phyloP scores from a whole-genome alignment of 1,140 invertebrate species.

The Leptoteleia sp. region DNA sequence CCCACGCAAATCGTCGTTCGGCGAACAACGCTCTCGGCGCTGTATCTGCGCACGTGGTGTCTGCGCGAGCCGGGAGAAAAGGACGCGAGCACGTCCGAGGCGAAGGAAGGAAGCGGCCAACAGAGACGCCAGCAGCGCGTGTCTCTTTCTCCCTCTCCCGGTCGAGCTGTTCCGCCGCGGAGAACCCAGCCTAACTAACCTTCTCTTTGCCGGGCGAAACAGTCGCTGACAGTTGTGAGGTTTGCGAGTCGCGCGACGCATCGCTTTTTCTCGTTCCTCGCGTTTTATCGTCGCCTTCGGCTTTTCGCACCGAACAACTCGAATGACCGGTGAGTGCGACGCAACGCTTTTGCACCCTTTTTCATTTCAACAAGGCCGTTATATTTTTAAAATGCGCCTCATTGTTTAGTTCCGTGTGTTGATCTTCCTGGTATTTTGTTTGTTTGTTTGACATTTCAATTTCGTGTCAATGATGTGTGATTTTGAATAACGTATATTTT shows the following conservation, averaged over 20 bases:
- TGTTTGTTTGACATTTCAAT: too few relatives aligned
- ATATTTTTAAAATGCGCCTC: too few relatives aligned
- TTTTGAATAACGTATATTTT: too few relatives aligned
- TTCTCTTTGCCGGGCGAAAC: slow-evolving; percentile 29
- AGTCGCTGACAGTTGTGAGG: slow-evolving; percentile 40
- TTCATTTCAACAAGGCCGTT: too few relatives aligned
- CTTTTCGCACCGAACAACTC: neutral
- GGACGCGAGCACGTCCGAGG: slow-evolving; percentile 18
- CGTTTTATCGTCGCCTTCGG: slow-evolving; percentile 1
- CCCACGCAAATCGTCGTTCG: slow-evolving; percentile 6
- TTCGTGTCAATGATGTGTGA: too few relatives aligned
- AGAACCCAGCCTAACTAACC: slow-evolving; percentile 23
- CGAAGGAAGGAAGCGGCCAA: slow-evolving; percentile 30
- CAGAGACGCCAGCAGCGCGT: slow-evolving; percentile 11
- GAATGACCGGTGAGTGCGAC: slow-evolving; percentile 40
- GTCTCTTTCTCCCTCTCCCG: slow-evolving; percentile 16
- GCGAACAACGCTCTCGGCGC: neutral
- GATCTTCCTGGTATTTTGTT: too few relatives aligned
- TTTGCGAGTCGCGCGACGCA: slow-evolving; percentile 40
- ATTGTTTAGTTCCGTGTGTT: too few relatives aligned
- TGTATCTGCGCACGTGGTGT: slow-evolving; percentile 43
- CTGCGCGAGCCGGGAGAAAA: slow-evolving; percentile 36
- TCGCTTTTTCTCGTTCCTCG: too few relatives aligned
- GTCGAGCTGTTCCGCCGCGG: neutral
- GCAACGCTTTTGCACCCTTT: too few relatives aligned